These are phyloP conservation scores for Drosophila nigrodunni DNA, from an alignment of 1,140 invertebrate genomes.

Conservation along the genomic window DNA sequence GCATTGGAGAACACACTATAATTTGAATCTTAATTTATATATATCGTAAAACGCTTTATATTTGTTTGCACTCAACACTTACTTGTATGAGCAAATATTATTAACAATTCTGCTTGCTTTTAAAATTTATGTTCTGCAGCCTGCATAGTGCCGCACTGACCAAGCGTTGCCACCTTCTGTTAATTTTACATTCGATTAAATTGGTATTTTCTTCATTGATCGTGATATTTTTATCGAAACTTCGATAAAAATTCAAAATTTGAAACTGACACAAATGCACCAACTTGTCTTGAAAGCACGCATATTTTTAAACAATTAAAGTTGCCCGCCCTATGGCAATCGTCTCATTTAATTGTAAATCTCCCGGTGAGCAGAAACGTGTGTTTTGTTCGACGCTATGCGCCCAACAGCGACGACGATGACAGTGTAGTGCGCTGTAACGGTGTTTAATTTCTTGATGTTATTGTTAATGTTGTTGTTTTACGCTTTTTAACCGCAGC, in stretches of 20 bases:
- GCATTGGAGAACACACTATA: background rate
- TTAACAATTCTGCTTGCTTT: background rate
- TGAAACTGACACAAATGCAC: too few species aligned
- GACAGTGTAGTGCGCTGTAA: background rate
- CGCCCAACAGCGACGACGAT: conserved; percentile 19
- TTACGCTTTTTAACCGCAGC: conserved; percentile 46
- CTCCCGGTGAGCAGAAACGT: background rate
- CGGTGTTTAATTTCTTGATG: conserved; percentile 34
- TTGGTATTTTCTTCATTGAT: background rate
- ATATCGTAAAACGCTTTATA: background rate
- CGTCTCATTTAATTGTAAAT: conserved; percentile 54
- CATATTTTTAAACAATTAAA: conserved; percentile 36
- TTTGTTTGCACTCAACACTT: background rate
- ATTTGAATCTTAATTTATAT: background rate
- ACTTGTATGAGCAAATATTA: background rate
- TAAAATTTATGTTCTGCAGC: background rate
- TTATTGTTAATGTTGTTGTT: conserved; percentile 43
- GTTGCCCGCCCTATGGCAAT: conserved; percentile 3
- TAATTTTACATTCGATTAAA: background rate
- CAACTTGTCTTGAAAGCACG: background rate
- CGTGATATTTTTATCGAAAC: background rate
- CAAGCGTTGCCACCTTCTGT: background rate
- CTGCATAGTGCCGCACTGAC: background rate
- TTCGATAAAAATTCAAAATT: background rate
- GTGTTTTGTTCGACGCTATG: conserved; percentile 12